Base-by-base conservation (phyloP, 2,888 invertebrate species). In the Melieria omissa region DNA sequence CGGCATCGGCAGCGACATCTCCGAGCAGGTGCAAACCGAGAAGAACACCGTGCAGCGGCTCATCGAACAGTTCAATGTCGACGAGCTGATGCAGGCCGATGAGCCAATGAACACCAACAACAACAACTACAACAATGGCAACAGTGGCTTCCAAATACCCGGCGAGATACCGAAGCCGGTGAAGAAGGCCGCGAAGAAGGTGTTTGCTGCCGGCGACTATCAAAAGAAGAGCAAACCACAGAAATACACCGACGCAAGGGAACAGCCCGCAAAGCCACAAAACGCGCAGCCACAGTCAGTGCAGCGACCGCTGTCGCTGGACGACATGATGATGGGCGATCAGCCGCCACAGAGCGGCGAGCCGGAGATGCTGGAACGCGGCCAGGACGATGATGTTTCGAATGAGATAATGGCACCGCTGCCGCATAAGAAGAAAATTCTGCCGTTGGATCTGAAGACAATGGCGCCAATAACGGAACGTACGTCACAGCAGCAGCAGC, bases 311-410 rank as follows among this genome's bases (percentile, higher is more conserved):
- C 8, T 76, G 4, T 72, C 79, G 47, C 63, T 80, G 45, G 82
- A 82, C 29, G 86, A 86, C 5, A 80, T 84, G 79, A 81, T 84
- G 80, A 86, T 87, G 87, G 87, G 86, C 3, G 87, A 87, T 70
- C 86, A 87, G 70, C 81, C 86, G 41, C 76, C 73, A 16, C 72
- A 72, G 49, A 62, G 62, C 29, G 76, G 77, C 12, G 78, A 78
- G 64, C 75, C 73, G 2, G 77, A 78, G 71, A 75, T 77, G 65
- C 29, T 73, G 3, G 75, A 75, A 60, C 77, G 74, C 45, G 41
- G 72, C n/a, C 79, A 77, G 52, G 80, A 80, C 16, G 76, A 82
- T 65, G 85, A 84, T 44, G 79, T 79, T 0, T 84, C 84, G 4
- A 86, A 86, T 68, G 86, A 86, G 72, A 84, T 86, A 49, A 76